Base-by-base conservation (phyloP, 1,140 invertebrate genomes). In the Liolophura sinensis region DNA sequence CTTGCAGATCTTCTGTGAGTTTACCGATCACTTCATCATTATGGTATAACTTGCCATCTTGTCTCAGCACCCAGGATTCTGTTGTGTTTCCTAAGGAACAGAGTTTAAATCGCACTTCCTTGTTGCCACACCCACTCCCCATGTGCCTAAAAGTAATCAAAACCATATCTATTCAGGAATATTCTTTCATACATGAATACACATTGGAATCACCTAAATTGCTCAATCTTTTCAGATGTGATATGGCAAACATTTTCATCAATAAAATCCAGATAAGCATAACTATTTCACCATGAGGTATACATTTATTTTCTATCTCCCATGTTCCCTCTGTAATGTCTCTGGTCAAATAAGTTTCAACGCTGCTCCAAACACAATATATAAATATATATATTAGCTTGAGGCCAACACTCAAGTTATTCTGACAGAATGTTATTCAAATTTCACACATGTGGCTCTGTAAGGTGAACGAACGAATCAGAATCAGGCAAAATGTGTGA, bases 111-210 rank as follows among this genome's bases (percentile, higher is more conserved):
- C 91, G 55, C 92, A 90, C 72, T 92, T 91, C 77, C 91, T 88
- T 5, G 94, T 95, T 22, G 94, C 95, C 67, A 99, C 82, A 11
- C 97, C 97, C 40, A 99, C 88, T 14, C 93, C 95, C 97, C 97
- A 99, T 46, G 92, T 77, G 60, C 90, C 89, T 90, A 67, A 6
- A 75, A 73, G 69, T 50, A 58, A 67, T 69, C 49, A 55, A 49
- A 60, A n/a, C n/a, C 59, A 31, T 50, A n/a, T 48, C 7, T 24
- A 15, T 0, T 48, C 15, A 57, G 7, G 24, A 20, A 52, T 56
- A 12, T 56, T 56, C 27, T 56, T 65, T 51, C 16, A 62, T 3
- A 12, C n/a, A 3, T 20, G 51, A 20, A 54, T 54, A 4, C 51
- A 54, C n/a, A 24, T 54, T 7, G 12, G 12, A 24, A 54, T 20